These are phyloP conservation scores for Parazoanthus atlanticus DNA, from an alignment of 92 coral and sea anemone genomes.

Conservation along the genomic window DNA sequence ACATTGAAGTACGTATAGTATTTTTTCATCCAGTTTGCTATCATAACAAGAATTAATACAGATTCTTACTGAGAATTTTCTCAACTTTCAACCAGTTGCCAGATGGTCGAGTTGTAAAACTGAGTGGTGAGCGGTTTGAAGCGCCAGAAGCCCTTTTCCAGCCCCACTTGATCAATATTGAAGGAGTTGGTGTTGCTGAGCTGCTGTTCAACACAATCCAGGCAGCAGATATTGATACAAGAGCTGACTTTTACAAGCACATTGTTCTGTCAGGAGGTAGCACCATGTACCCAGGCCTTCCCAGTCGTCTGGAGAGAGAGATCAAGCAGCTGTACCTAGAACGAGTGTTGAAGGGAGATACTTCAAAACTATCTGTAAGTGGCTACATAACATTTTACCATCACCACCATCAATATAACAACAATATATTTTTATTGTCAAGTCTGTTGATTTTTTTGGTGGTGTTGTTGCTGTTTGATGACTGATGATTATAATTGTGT, in stretches of 20 bases:
- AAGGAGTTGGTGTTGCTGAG: slow-evolving; percentile 98
- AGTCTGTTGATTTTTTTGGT: too few relatives aligned
- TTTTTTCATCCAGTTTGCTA: not conserved
- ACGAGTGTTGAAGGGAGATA: slow-evolving; percentile 95
- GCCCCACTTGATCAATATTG: slow-evolving; percentile 95
- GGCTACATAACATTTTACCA: not conserved
- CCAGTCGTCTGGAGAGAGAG: slow-evolving; percentile 93
- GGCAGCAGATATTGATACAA: slow-evolving; percentile 96
- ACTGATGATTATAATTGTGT: too few relatives aligned
- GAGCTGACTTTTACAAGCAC: slow-evolving; percentile 96
- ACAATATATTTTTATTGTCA: too few relatives aligned
- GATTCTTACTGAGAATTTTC: not conserved
- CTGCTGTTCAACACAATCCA: slow-evolving; percentile 94
- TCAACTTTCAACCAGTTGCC: slow-evolving; percentile 69
- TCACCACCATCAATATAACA: too few relatives aligned
- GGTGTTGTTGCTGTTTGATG: too few relatives aligned
- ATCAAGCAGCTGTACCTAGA: slow-evolving; percentile 94
- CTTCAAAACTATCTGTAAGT: slow-evolving; percentile 88
- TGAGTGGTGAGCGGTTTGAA: slow-evolving; percentile 97
- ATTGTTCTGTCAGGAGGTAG: slow-evolving; percentile 96
- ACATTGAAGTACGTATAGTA: too few relatives aligned
- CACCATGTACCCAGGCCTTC: slow-evolving; percentile 98
- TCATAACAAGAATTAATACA: not conserved
- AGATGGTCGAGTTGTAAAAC: slow-evolving; percentile 95
- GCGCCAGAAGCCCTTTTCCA: slow-evolving; percentile 99